Base-by-base conservation (phyloP, 2,888 invertebrate genomes). In the Leptopilina myrica region DNA sequence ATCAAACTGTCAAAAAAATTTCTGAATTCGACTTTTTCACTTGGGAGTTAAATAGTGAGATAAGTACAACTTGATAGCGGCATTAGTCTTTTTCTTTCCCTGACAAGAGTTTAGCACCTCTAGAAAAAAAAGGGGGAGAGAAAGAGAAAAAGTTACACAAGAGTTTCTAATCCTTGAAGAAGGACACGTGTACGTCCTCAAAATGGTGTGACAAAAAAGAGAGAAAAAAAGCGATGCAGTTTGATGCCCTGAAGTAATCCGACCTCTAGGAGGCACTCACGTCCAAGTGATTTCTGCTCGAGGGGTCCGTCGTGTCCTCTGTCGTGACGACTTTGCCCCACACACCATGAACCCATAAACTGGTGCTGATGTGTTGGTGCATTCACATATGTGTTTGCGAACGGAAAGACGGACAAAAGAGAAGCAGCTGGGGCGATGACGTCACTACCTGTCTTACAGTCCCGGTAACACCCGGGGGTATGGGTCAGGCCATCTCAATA, bases 401-500 rank as follows among this genome's bases (percentile, higher is more conserved):
- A 65, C 69, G 77, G 64, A 69, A 77, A 79, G 65, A 43, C 81
- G 76, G 77, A 83, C 81, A 84, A 86, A 85, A 85, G 85, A 83
- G 82, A 83, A 83, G 86, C 88, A 87, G 87, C 87, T 89, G 86
- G 85, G 81, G 80, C 80, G 85, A 81, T 90, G 90, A 90, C 90
- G 90, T 89, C 89, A 89, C 86, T 88, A 88, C 90, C 87, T 88
- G 90, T 89, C 89, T 87, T 86, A 82, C 88, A 85, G 84, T 86
- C 87, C 84, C 77, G 85, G 79, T 80, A 82, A 80, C 84, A 85
- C 87, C 85, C 80, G 81, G 80, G 87, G 89, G 87, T 90, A 86
- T 89, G 88, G 90, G 90, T 90, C 89, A 88, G 85, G 33, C 33
- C 33, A 33, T 33, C 33, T 77, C 78, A 62, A n/a, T 66, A 46